Evolutionary conservation across 2,113 vertebrate species (phyloP).

Genomic region (Glaucomys volans): DNA sequence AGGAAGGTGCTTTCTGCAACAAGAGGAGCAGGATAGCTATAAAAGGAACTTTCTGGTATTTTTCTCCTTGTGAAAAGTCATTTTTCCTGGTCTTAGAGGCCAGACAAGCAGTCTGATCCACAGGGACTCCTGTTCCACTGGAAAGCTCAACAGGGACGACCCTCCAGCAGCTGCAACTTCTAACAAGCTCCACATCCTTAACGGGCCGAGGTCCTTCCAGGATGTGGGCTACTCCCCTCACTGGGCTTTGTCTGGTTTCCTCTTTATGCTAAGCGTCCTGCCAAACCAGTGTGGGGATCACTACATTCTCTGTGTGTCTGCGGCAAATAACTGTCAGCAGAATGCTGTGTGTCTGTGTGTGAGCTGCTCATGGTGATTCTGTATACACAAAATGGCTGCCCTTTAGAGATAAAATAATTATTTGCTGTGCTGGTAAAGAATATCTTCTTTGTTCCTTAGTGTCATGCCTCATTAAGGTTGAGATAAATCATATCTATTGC

Average conservation of each 20-base stretch:
- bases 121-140: neutral
- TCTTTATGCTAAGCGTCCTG: neutral
- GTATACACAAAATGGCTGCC: neutral
- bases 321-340: neutral
- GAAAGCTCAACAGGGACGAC: constrained; percentile 52
- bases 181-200: neutral
- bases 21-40: neutral
- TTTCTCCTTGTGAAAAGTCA: constrained; percentile 31
- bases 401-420: constrained; percentile 48
- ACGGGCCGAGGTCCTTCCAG: neutral
- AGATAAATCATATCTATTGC: constrained; percentile 70
- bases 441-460: constrained; percentile 59
- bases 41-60: neutral
- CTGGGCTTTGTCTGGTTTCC: neutral
- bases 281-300: neutral
- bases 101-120: constrained; percentile 19
- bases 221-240: neutral
- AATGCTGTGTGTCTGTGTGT: neutral
- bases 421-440: constrained; percentile 49
- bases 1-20: neutral
- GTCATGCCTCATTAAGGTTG: constrained; percentile 60
- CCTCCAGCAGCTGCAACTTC: neutral
- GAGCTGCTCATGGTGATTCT: constrained; percentile 25
- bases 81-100: neutral
- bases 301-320: neutral